Conservation (phyloP, 2,888 invertebrate genomes). For the Andrena bicolor region DNA sequence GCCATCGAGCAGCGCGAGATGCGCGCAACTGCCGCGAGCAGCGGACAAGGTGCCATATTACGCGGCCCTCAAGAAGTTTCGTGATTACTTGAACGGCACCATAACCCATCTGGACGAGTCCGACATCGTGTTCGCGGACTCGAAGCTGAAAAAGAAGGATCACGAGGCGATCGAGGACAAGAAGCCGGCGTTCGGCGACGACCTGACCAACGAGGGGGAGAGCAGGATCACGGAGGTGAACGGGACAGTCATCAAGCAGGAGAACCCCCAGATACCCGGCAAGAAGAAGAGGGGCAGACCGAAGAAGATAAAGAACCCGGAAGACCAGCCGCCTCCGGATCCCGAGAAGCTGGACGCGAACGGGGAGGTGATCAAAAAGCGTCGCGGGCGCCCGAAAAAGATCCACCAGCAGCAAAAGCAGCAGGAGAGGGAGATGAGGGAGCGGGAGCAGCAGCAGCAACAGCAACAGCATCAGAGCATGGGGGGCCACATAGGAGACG, state of each 20-base stretch:
- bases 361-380: slow-evolving; percentile 92
- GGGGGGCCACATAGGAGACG: slow-evolving; percentile 78
- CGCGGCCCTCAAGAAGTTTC: slow-evolving; percentile 96
- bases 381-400: slow-evolving; percentile 95
- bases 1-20: slow-evolving; percentile 99
- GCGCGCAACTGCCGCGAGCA: slow-evolving; percentile 98
- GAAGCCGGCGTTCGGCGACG: slow-evolving; percentile 77
- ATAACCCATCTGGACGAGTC: slow-evolving; percentile 94
- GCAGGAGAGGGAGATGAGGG: slow-evolving; percentile 80
- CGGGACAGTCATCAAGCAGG: slow-evolving; percentile 77
- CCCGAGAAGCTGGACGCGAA: slow-evolving; percentile 83
- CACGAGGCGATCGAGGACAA: slow-evolving; percentile 79
- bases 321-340: slow-evolving; percentile 87
- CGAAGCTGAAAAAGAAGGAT: slow-evolving; percentile 87
- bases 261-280: slow-evolving; percentile 87
- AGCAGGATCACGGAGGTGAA: slow-evolving; percentile 80
- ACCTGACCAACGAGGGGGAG: slow-evolving; percentile 78
- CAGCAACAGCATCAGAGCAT: slow-evolving; percentile 76
- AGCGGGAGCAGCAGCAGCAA: slow-evolving; percentile 77
- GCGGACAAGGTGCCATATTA: slow-evolving; percentile 99
- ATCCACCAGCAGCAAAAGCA: slow-evolving; percentile 86
- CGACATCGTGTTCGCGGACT: slow-evolving; percentile 94
- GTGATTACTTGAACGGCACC: slow-evolving; percentile 96
- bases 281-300: slow-evolving; percentile 97
- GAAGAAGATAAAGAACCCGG: slow-evolving; percentile 92